Evolutionary conservation across 2,797 vertebrate genomes (phyloP), one percentile per base, ranked within the genome.

Genomic region (Silurus lanzhouensis): DNA sequence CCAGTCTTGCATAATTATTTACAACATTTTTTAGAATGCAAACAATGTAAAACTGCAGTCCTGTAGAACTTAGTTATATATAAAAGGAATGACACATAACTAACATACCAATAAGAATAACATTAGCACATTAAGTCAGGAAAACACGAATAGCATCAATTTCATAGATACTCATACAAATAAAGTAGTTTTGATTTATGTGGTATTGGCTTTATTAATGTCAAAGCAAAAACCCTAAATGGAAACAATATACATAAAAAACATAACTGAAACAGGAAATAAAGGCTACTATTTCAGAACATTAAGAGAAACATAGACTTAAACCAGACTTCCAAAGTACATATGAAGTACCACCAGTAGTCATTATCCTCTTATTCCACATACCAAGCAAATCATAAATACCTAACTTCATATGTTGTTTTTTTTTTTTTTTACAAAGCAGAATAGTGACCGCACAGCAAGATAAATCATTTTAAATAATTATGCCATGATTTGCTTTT

Each of bases 111-210:
- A 57, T n/a, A 8, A 17, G 27, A 57, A 72, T 15, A 60, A 60
- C 22, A 52, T 27, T 63, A 58, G 20, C 19, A 3, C 1, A 58
- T 20, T 20, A 38, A 52, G 12, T 25, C 15, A 64, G 12, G 38
- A 76, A 64, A 31, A 27, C 31, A 48, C 10, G 15, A 64, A 70
- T 31, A 46, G 57, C 38, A 75, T 17, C 9, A 52, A 27, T 44
- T 83, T 63, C 3, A 25, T 68, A 27, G 58, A 63, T 48, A 6
- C 48, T 75, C 17, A 67, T 55, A 20, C 91, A 92, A 71, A 90
- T 85, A 93, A 93, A 91, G 85, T 82, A 85, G 64, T 63, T 70
- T 31, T 87, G 52, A 91, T 94, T 94, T 94, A 94, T 95, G 95
- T 94, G 92, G 92, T 93, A 89, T 93, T 90, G 92, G 92, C 91